A percentile compares a stretch with the other conserved stretches of the same genome.
These are phyloP conservation scores for Diachasma alloeum DNA, from an alignment of 1,140 invertebrate species.

Conservation along the genomic window DNA sequence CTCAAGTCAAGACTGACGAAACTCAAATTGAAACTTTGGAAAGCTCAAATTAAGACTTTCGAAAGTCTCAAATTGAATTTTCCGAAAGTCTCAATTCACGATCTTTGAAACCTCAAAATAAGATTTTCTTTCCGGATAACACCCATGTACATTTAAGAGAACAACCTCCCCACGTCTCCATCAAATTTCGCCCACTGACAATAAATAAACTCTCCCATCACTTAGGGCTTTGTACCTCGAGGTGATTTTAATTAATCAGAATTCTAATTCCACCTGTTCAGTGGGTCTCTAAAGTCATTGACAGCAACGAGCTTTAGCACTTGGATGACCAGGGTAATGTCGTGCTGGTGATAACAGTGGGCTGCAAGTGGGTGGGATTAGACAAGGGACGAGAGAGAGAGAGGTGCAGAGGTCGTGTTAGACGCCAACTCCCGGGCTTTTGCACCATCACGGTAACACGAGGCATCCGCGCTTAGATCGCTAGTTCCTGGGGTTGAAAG, in stretches of 20 bases:
- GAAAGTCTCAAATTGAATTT: no score
- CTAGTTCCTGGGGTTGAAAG: background rate
- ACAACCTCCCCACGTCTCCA: no score
- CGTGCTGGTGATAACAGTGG: background rate
- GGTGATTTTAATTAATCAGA: background rate
- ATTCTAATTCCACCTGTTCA: background rate
- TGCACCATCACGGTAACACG: background rate
- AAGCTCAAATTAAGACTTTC: no score
- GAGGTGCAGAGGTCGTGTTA: background rate
- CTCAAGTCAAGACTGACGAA: no score
- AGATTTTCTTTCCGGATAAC: no score
- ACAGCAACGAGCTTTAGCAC: background rate
- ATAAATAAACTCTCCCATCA: no score
- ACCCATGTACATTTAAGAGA: no score
- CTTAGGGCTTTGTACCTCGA: background rate
- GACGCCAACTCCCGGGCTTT: background rate
- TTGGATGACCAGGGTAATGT: conserved; percentile 2
- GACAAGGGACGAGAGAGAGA: background rate
- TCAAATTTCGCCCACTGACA: no score
- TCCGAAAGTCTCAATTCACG: no score
- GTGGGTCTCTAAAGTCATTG: conserved; percentile 2
- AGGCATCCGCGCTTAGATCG: background rate
- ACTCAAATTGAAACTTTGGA: no score
- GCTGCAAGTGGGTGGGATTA: background rate
- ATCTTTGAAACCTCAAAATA: no score